Conservation (phyloP, 2,888 invertebrate species). For the Erebia ligea region DNA sequence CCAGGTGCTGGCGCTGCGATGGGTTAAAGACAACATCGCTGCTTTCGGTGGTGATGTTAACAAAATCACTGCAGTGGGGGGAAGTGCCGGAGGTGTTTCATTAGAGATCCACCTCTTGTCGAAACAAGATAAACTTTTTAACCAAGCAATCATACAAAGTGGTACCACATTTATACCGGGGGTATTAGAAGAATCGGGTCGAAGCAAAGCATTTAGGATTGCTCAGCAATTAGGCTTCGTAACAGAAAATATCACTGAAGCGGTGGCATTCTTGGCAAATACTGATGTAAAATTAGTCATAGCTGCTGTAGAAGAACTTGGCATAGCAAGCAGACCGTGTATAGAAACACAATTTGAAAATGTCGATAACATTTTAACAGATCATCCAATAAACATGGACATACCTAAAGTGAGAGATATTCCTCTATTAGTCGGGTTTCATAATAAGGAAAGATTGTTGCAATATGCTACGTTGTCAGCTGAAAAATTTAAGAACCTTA, state of each 20-base stretch:
- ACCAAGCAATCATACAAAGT: constrained; percentile 60
- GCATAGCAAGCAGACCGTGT: constrained; percentile 43
- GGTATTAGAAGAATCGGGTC: constrained; percentile 48
- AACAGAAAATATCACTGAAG: constrained; percentile 45
- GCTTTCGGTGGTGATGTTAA: constrained; percentile 59
- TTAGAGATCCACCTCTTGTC: constrained; percentile 60
- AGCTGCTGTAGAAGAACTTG: constrained; percentile 42
- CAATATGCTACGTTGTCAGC: constrained; percentile 30
- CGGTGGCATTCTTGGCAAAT: constrained; percentile 50
- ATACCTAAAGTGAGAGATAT: constrained; percentile 51
- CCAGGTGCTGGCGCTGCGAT: constrained; percentile 56
- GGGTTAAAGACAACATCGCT: constrained; percentile 59
- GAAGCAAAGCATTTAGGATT: constrained; percentile 51
- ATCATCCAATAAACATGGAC: constrained; percentile 49
- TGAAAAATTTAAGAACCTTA: constrained; percentile 46
- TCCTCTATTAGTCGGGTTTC: constrained; percentile 59
- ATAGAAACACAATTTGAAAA: constrained; percentile 55
- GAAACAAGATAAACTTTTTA: constrained; percentile 51
- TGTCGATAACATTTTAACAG: constrained; percentile 53
- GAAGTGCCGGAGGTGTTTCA: constrained; percentile 60
- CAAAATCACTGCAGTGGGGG: constrained; percentile 61
- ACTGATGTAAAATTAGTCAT: constrained; percentile 47
- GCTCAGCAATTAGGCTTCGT: constrained; percentile 52
- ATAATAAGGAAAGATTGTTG: constrained; percentile 52
- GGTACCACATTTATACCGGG: constrained; percentile 52